Evolutionary conservation across 2,797 vertebrate genomes (phyloP), one percentile per base, ranked within the genome.

Genomic region (Micromesistius poutassou): DNA sequence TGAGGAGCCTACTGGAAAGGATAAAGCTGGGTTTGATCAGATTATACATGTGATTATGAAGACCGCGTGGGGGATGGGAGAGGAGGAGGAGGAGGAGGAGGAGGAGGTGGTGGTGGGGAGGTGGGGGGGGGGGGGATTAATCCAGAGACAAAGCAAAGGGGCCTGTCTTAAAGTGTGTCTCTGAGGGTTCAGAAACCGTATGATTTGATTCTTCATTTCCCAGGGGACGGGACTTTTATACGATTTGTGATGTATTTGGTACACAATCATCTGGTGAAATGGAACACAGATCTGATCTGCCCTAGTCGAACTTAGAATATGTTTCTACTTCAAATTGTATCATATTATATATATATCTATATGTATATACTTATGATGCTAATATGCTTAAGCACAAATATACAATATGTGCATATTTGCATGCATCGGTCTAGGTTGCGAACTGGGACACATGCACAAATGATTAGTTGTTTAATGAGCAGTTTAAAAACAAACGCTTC

Each of bases 31-130:
- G 84, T 90, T 92, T 90, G 90, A 92, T 93, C 89, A 93, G 91
- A 93, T 92, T 92, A 93, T 88, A 91, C 89, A 87, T 90, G 91
- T 90, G 91, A 89, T 91, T 93, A 93, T 89, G 89, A 88, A 73
- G 84, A 87, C 80, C 72, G 77, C 78, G 80, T 79, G 81, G 87
- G 87, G 85, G 85, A 78, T 82, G 82, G 89, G 80, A 81, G 82
- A 25, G 75, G 72, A 3, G 50, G 71, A 42, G 35, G 82, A 78
- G 30, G 83, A 70, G 75, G 62, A 2, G 68, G 71, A 66, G 35
- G 83, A 79, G 66, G 30, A 25, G 25, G 66, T 12, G 66, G 66
- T 1, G 22, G n/a, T 3, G 66, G 55, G 19, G 22, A 9, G 72
- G 71, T 70, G 62, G 74, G 22, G 68, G 66, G 71, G 70, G 70